These are phyloP conservation scores for Glareola pratincola DNA, from an alignment of 2,113 vertebrate species.

Conservation along the genomic window DNA sequence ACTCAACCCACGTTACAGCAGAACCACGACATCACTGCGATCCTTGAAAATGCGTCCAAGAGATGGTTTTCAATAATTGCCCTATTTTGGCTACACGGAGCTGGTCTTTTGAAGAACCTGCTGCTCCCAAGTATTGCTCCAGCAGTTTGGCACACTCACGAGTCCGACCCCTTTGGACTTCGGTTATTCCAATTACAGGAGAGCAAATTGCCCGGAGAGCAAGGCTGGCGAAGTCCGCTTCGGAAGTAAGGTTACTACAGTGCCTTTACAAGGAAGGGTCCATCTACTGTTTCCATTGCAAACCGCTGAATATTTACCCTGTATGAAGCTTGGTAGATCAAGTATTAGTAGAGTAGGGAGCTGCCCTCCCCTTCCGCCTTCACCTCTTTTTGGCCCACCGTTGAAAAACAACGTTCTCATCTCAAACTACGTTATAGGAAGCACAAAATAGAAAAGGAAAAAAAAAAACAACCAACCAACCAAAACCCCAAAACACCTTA, in stretches of 20 bases:
- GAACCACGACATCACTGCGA: background rate
- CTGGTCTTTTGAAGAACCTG: slow-evolving; percentile 9
- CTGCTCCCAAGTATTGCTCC: slow-evolving; percentile 47
- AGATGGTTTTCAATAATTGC: background rate
- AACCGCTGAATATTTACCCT: background rate
- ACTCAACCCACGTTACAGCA: background rate
- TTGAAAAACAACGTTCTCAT: background rate
- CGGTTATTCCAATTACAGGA: background rate
- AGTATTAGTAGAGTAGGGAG: background rate
- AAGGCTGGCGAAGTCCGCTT: background rate
- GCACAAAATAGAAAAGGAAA: background rate
- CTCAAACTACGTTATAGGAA: background rate
- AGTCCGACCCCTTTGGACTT: background rate
- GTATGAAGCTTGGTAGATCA: background rate
- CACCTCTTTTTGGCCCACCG: background rate
- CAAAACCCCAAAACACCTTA: background rate
- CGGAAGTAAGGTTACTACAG: background rate
- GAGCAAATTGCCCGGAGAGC: background rate
- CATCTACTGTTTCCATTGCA: background rate
- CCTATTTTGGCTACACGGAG: background rate
- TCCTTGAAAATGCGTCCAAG: background rate
- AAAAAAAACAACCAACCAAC: background rate
- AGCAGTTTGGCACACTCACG: slow-evolving; percentile 25
- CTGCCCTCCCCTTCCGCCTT: background rate
- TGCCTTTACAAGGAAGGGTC: background rate